Percentiles rank a stretch among this genome's conserved stretches.
Conservation (phyloP, 2,113 vertebrate species). For the Haemorhous mexicanus region DNA sequence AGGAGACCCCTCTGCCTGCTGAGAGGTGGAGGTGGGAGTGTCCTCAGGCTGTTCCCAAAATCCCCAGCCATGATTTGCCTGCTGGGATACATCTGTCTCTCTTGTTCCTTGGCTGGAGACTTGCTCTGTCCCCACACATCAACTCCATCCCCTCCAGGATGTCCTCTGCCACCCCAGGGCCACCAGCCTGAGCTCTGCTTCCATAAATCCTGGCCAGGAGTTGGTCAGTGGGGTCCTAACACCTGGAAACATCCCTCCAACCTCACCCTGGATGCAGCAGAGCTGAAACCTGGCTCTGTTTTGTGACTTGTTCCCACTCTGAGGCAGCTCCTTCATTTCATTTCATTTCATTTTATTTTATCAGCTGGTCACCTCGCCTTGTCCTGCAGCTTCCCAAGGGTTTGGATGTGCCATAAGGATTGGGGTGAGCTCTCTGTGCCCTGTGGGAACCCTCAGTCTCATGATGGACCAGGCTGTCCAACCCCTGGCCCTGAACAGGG, state of each 20-base stretch:
- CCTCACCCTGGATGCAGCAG: background rate
- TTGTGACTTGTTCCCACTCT: background rate
- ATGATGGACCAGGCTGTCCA: background rate
- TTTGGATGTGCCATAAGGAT: rapidly evolving
- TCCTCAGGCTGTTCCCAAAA: background rate
- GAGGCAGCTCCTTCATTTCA: background rate
- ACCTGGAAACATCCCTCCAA: background rate
- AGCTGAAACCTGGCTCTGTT: background rate
- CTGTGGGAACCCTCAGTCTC: background rate
- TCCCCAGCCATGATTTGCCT: background rate
- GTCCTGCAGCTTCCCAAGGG: background rate
- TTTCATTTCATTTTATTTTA: background rate
- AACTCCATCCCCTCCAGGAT: rapidly evolving
- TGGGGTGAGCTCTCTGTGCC: background rate
- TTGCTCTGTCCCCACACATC: background rate
- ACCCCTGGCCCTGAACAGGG: background rate
- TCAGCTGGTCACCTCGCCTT: background rate
- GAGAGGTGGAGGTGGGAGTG: background rate
- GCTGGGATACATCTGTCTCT: background rate
- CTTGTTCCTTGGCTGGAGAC: background rate
- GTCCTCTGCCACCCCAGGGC: background rate
- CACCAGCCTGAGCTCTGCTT: background rate
- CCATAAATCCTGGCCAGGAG: background rate
- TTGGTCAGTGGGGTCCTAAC: background rate
- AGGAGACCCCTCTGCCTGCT: background rate